Evolutionary conservation across 2,113 vertebrate genomes (phyloP).

Genomic region (Anarhynchus alexandrinus): DNA sequence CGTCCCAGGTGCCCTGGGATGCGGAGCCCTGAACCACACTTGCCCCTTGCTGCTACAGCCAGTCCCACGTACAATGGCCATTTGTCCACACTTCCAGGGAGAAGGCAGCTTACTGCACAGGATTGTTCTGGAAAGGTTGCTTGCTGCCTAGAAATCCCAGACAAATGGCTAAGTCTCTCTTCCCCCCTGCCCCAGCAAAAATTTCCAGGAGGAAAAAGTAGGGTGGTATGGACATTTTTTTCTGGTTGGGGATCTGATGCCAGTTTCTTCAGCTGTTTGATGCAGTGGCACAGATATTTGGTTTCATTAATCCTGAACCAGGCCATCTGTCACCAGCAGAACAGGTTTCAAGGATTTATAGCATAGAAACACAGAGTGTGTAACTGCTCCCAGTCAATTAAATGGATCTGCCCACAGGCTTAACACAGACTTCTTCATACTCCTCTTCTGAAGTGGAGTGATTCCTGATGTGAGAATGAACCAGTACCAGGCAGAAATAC

Average conservation of each 20-base stretch:
- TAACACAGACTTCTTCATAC: neutral
- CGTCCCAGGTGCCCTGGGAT: accelerated
- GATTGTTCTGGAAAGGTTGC: neutral
- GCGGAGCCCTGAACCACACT: neutral
- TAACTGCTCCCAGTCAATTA: neutral
- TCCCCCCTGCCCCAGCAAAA: accelerated
- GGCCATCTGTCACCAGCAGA: constrained; percentile 24
- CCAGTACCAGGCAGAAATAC: neutral
- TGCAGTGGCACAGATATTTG: constrained; percentile 2
- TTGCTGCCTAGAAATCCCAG: neutral
- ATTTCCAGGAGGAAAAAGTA: neutral
- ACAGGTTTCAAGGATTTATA: constrained; percentile 34
- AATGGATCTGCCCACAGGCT: neutral
- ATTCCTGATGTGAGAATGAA: neutral
- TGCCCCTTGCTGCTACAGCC: neutral
- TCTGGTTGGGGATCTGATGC: neutral
- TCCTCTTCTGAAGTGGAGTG: neutral
- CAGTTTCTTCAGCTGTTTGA: constrained; percentile 20
- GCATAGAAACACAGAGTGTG: neutral
- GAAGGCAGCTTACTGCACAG: neutral
- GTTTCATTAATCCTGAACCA: constrained; percentile 23
- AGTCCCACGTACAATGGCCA: neutral
- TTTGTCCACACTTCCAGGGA: neutral
- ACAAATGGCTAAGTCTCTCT: neutral
- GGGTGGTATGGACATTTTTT: neutral